Evolutionary conservation across 2,888 invertebrate genomes (phyloP).

Genomic region (Lydus trimaculatus): DNA sequence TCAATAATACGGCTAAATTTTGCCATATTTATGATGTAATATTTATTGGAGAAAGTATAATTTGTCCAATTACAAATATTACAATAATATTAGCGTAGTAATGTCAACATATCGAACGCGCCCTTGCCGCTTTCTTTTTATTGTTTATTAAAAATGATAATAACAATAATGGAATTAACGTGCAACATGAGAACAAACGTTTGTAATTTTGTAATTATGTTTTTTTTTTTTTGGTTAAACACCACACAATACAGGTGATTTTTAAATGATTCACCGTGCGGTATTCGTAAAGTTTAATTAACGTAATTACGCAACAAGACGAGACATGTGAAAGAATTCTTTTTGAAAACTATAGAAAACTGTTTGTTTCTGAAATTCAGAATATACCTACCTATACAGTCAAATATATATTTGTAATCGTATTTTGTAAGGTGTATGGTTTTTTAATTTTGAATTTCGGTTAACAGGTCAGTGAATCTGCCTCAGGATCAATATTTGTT

Average conservation of each 20-base stretch:
- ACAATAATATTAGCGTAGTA: conserved; percentile 10
- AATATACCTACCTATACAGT: too few species aligned
- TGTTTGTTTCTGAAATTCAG: too few species aligned
- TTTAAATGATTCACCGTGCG: too few species aligned
- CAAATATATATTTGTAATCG: too few species aligned
- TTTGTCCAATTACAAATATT: not conserved
- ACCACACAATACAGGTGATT: too few species aligned
- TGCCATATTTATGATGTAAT: conserved; percentile 14
- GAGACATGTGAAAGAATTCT: too few species aligned
- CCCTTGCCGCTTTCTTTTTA: not conserved
- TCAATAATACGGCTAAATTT: not conserved
- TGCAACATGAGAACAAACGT: too few species aligned
- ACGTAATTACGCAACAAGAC: too few species aligned
- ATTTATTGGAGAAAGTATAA: conserved; percentile 12
- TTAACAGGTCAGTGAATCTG: conserved; percentile 27
- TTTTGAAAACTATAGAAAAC: too few species aligned
- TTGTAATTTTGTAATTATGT: too few species aligned
- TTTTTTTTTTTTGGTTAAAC: too few species aligned
- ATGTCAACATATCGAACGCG: not conserved
- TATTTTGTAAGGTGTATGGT: not conserved
- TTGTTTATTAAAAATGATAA: not conserved
- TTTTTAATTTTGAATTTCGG: conserved; percentile 16
- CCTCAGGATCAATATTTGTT: conserved; percentile 23
- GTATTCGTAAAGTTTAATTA: too few species aligned
- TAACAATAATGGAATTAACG: not conserved